phyloP scores from a whole-genome alignment of 2,888 invertebrate species.

The Cynaeus angustus region DNA sequence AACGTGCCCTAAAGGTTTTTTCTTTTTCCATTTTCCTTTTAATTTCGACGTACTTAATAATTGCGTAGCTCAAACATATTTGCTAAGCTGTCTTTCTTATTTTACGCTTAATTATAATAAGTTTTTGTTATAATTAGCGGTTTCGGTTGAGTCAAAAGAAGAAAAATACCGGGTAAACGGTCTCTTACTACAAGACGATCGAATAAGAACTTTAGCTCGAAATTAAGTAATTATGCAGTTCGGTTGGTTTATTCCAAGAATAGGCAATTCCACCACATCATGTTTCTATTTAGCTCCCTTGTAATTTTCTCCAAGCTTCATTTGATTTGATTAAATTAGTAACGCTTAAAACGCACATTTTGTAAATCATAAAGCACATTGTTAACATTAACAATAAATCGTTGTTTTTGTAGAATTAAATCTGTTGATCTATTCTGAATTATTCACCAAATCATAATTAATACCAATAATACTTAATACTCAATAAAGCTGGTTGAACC shows the following conservation, averaged over 20 bases:
- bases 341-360: conserved; percentile 48
- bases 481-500: conserved; percentile 15
- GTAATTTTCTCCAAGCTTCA: conserved; percentile 48
- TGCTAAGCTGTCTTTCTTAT: not conserved
- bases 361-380: conserved; percentile 50
- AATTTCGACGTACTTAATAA: conserved; percentile 27
- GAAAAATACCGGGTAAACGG: not conserved
- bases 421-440: conserved; percentile 37
- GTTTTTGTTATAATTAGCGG: not conserved
- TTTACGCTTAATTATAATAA: not conserved
- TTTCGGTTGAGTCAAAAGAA: not conserved
- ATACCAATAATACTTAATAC: conserved; percentile 9
- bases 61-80: conserved; percentile 19
- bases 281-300: conserved; percentile 47
- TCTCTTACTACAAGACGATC: conserved; percentile 10
- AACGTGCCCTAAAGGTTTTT: conserved; percentile 32
- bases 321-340: conserved; percentile 51
- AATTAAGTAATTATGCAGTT: conserved; percentile 45
- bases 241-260: conserved; percentile 49
- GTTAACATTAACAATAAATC: conserved; percentile 33
- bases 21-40: conserved; percentile 36
- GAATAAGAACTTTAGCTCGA: conserved; percentile 30
- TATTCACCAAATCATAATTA: conserved; percentile 26
- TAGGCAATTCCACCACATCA: conserved; percentile 49
- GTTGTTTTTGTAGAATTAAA: conserved; percentile 37